Conservation (phyloP, 2,797 vertebrate species). For the Chelon auratus region DNA sequence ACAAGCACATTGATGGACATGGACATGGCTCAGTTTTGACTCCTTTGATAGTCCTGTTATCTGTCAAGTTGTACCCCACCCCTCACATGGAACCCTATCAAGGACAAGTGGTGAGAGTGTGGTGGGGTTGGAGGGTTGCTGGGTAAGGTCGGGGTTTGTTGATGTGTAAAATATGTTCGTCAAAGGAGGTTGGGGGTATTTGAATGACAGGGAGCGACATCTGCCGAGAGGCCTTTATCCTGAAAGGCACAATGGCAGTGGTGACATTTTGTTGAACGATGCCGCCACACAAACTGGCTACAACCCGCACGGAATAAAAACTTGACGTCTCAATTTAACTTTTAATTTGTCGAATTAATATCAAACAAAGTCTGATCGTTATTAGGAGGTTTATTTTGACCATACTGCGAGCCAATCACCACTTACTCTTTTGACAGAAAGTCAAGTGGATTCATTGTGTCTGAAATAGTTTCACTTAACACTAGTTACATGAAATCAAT, state of each 20-base stretch:
- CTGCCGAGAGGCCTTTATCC: slow-evolving; percentile 61
- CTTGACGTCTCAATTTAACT: slow-evolving; percentile 34
- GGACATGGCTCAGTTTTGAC: slow-evolving; percentile 52
- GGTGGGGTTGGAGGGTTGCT: not conserved
- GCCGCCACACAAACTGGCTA: slow-evolving; percentile 26
- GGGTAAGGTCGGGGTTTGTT: not conserved
- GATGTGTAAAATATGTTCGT: slow-evolving; percentile 76
- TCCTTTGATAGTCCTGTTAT: slow-evolving; percentile 53
- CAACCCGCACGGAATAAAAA: slow-evolving; percentile 6
- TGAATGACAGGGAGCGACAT: slow-evolving; percentile 76
- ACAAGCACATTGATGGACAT: slow-evolving; percentile 38
- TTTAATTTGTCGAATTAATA: slow-evolving; percentile 25
- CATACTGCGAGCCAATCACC: slow-evolving; percentile 36
- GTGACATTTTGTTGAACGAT: slow-evolving; percentile 39
- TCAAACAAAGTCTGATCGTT: slow-evolving; percentile 46
- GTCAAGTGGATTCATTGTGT: slow-evolving; percentile 74
- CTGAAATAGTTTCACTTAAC: slow-evolving; percentile 78
- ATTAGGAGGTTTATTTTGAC: slow-evolving; percentile 35
- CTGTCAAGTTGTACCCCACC: slow-evolving; percentile 47
- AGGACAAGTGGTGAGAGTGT: slow-evolving; percentile 29
- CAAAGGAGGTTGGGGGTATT: slow-evolving; percentile 36
- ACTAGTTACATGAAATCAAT: slow-evolving; percentile 79
- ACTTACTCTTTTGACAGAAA: slow-evolving; percentile 43
- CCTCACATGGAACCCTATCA: slow-evolving; percentile 63
- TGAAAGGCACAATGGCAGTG: slow-evolving; percentile 70